phyloP scores from a whole-genome alignment of 2,888 invertebrate genomes.

The Tetropium fuscum region DNA sequence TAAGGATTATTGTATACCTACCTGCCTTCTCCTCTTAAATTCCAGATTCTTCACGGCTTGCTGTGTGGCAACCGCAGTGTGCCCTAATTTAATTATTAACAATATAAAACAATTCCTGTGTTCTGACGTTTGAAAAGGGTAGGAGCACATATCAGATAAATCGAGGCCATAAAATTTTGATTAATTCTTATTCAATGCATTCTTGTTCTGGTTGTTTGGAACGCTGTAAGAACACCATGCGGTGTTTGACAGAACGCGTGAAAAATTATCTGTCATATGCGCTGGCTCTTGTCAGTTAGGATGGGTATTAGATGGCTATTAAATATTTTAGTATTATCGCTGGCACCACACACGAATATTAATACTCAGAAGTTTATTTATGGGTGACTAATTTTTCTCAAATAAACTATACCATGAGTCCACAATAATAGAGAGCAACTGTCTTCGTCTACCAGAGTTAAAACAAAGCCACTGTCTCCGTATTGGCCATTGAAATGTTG shows the following conservation, averaged over 20 bases:
- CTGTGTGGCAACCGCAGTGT: conserved; percentile 58
- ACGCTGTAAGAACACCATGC: conserved; percentile 28
- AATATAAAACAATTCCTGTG: conserved; percentile 44
- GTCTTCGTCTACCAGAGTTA: no score
- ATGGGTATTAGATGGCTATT: conserved; percentile 26
- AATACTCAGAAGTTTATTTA: conserved; percentile 20
- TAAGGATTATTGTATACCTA: conserved; percentile 30
- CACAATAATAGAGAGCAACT: no score
- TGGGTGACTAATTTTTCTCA: not conserved
- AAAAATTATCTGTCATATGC: conserved; percentile 39
- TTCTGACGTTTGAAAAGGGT: conserved; percentile 41
- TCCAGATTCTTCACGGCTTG: conserved; percentile 59
- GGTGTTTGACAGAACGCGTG: conserved; percentile 31
- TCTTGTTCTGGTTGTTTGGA: conserved; percentile 25
- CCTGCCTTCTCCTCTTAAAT: conserved; percentile 47
- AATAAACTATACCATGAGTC: no score
- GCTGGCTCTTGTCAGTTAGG: conserved; percentile 35
- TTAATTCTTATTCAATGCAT: conserved; percentile 37
- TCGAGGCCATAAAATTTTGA: conserved; percentile 36
- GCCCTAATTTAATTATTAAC: conserved; percentile 59
- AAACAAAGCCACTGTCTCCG: no score
- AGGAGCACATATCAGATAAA: conserved; percentile 39
- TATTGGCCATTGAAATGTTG: no score
- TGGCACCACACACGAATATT: conserved; percentile 24
- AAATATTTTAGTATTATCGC: conserved; percentile 20